These are phyloP conservation scores for Eupithecia insigniata DNA, from an alignment of 2,888 invertebrate species.

Conservation along the genomic window DNA sequence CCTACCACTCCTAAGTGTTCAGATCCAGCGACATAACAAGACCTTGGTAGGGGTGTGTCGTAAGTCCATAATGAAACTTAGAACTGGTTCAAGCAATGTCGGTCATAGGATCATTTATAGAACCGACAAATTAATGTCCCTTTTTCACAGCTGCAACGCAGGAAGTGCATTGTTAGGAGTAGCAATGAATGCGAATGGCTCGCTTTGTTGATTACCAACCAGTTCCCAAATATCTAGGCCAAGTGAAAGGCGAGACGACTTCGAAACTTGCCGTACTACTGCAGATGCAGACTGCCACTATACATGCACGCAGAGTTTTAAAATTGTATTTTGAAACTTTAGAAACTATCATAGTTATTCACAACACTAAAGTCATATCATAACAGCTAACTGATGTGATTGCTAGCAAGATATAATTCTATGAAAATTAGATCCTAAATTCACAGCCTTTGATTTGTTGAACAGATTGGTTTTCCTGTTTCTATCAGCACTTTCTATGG, in stretches of 20 bases:
- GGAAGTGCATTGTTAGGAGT: conserved; percentile 60
- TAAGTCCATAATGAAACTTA: conserved; percentile 15
- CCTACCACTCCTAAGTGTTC: conserved; percentile 41
- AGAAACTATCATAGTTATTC: too few species aligned
- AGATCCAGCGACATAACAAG: conserved; percentile 31
- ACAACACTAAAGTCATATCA: too few species aligned
- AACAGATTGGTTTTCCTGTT: background rate
- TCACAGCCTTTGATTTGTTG: background rate
- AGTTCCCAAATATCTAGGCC: conserved; percentile 82
- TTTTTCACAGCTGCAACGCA: conserved; percentile 59
- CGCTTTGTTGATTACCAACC: conserved; percentile 77
- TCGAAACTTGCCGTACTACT: conserved; percentile 60
- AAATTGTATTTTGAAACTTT: background rate
- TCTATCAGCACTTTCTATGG: background rate
- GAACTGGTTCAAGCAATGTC: conserved; percentile 35
- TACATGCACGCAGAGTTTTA: background rate
- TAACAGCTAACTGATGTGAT: background rate
- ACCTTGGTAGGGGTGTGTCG: conserved; percentile 34
- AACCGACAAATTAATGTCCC: conserved; percentile 36
- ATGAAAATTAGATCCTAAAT: background rate
- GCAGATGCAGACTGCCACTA: conserved; percentile 40
- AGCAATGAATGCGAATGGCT: conserved; percentile 54
- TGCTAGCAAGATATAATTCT: background rate
- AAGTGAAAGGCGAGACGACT: conserved; percentile 81
- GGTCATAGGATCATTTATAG: conserved; percentile 32